These are phyloP conservation scores for Rhingia campestris DNA, from an alignment of 2,888 invertebrate species.

Conservation along the genomic window DNA sequence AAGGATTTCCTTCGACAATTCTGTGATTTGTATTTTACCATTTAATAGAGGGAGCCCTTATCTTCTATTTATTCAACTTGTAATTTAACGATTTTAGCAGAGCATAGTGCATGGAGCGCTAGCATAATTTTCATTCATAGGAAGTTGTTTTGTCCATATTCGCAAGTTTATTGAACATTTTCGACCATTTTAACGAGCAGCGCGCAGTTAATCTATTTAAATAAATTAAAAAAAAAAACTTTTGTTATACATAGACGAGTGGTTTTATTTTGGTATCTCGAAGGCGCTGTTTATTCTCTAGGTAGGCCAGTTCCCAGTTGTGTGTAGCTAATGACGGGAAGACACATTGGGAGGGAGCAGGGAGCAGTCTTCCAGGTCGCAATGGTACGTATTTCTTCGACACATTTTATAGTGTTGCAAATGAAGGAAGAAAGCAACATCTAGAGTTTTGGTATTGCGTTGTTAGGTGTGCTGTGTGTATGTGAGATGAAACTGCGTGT, in stretches of 20 bases:
- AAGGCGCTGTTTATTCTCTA: not conserved
- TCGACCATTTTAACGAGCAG: slow-evolving; percentile 29
- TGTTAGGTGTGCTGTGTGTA: too few relatives aligned
- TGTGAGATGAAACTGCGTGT: too few relatives aligned
- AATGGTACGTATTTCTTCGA: too few relatives aligned
- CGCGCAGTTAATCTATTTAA: slow-evolving; percentile 40
- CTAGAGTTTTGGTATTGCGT: too few relatives aligned
- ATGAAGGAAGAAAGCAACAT: too few relatives aligned
- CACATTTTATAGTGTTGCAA: too few relatives aligned
- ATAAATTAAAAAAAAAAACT: slow-evolving; percentile 27
- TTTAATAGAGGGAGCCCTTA: slow-evolving; percentile 51
- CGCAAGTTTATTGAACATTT: slow-evolving; percentile 37
- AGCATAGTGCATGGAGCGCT: slow-evolving; percentile 1
- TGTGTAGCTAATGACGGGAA: too few relatives aligned
- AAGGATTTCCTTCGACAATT: slow-evolving; percentile 70
- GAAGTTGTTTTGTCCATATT: slow-evolving; percentile 38
- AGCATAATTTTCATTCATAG: slow-evolving; percentile 34
- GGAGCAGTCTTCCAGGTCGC: too few relatives aligned
- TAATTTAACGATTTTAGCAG: slow-evolving; percentile 45
- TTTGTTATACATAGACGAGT: slow-evolving; percentile 44
- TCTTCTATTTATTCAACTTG: slow-evolving; percentile 59
- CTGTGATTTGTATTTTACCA: slow-evolving; percentile 73
- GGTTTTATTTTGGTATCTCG: not conserved
- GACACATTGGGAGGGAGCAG: too few relatives aligned
- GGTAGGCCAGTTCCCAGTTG: too few relatives aligned